Base-by-base conservation (phyloP, 1,140 invertebrate species). In the Caenorhabditis tropicalis region DNA sequence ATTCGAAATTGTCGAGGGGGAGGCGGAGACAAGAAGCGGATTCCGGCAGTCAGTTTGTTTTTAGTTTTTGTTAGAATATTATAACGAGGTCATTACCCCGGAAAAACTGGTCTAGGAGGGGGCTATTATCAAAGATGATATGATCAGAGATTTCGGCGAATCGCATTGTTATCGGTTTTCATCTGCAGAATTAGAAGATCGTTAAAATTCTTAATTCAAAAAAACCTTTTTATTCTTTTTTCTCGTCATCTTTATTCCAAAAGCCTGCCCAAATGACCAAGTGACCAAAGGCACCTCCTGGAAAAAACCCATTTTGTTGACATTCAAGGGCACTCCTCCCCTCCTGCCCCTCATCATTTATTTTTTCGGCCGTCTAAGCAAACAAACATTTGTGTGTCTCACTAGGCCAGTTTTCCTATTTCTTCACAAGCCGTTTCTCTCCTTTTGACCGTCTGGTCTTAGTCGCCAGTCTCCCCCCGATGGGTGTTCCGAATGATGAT, bases 1-100 rank as follows among this genome's bases (percentile, higher is more conserved):
- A 84, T 84, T 79, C 56, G 65, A 74, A 39, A 74, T 74, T 24
- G 36, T 74, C 19, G n/a, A 7, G 10, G 21, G 24, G 12, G 31
- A n/a, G 33, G 16, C 29, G 10, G 4, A 16, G 58, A 65, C 3
- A 65, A 65, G 10, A 24, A 39, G 19, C 15, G 65, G 65, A 15
- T 74, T 74, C n/a, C 24, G 12, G 29, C 65, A 74, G 65, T 74
- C 9, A 21, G 65, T 24, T 46, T 46, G 43, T 12, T 43, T 36
- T 27, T 12, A 21, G 7, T 51, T 51, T 7, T 2, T 4, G 2
- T 51, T n/a, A n/a, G n/a, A n/a, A n/a, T n/a, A n/a, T n/a, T n/a
- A n/a, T n/a, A n/a, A n/a, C n/a, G n/a, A n/a, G n/a, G n/a, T n/a
- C n/a, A n/a, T n/a, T n/a, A n/a, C n/a, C n/a, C n/a, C n/a, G n/a